phyloP scores from a whole-genome alignment of 2,797 vertebrate species.

The Neosilurus hyrtlii region DNA sequence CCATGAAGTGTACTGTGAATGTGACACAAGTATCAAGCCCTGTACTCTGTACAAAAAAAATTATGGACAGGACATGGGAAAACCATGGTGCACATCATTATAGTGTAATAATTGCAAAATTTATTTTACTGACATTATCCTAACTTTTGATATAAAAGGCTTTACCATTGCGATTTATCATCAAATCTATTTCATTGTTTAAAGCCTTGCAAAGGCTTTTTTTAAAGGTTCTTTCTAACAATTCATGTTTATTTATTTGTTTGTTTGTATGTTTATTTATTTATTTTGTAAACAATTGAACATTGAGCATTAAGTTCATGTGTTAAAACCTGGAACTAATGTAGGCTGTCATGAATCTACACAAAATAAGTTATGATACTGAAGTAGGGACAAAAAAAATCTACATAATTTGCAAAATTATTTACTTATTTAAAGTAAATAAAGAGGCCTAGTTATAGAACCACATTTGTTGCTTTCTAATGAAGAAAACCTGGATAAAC shows the following conservation, averaged over 20 bases:
- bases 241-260: not conserved
- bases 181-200: not conserved
- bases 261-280: too few relatives aligned
- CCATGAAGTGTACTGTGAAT: too few relatives aligned
- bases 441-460: not conserved
- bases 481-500: not conserved
- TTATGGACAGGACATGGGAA: too few relatives aligned
- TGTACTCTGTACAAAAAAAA: too few relatives aligned
- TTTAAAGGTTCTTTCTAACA: not conserved
- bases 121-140: not conserved
- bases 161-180: not conserved
- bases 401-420: not conserved
- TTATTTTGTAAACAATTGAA: not conserved
- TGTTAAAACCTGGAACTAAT: not conserved
- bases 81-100: not conserved
- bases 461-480: not conserved
- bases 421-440: not conserved
- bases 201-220: not conserved
- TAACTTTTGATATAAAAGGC: not conserved
- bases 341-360: not conserved
- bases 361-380: not conserved
- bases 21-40: too few relatives aligned
- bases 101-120: constrained; percentile 2
- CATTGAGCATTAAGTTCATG: not conserved
- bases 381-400: not conserved